These are phyloP conservation scores for Melinopterus prodromus DNA, from an alignment of 2,888 invertebrate species.

Conservation along the genomic window DNA sequence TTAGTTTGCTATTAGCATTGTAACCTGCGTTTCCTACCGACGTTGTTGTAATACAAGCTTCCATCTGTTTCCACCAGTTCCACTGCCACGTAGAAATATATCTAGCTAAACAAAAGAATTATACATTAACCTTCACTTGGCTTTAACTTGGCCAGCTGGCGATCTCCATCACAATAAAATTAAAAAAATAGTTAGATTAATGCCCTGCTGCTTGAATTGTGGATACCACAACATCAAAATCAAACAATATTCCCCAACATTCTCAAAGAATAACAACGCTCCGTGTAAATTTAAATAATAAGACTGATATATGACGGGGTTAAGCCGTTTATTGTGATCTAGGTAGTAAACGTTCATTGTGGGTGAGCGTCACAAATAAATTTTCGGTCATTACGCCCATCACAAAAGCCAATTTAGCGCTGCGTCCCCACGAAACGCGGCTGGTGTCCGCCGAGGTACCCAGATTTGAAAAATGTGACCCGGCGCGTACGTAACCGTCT, in stretches of 20 bases:
- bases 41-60: too few relatives aligned
- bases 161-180: too few relatives aligned
- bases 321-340: background rate
- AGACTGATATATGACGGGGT: background rate
- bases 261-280: background rate
- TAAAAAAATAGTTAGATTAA: too few relatives aligned
- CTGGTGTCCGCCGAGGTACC: conserved; percentile 19
- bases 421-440: conserved; percentile 4
- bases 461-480: conserved; percentile 13
- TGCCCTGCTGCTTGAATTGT: too few relatives aligned
- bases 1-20: too few relatives aligned
- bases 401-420: conserved; percentile 33
- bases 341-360: background rate
- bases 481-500: conserved; percentile 31
- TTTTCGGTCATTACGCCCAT: conserved; percentile 31
- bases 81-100: too few relatives aligned
- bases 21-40: too few relatives aligned
- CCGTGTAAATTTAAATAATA: background rate
- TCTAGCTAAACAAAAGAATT: too few relatives aligned
- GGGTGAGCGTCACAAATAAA: conserved; percentile 24
- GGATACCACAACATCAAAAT: too few relatives aligned
- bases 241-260: background rate
- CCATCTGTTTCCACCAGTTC: too few relatives aligned
- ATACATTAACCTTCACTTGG: too few relatives aligned
- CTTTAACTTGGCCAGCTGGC: too few relatives aligned